Conservation (phyloP, 2,797 vertebrate genomes). For the Podarcis lilfordi region DNA sequence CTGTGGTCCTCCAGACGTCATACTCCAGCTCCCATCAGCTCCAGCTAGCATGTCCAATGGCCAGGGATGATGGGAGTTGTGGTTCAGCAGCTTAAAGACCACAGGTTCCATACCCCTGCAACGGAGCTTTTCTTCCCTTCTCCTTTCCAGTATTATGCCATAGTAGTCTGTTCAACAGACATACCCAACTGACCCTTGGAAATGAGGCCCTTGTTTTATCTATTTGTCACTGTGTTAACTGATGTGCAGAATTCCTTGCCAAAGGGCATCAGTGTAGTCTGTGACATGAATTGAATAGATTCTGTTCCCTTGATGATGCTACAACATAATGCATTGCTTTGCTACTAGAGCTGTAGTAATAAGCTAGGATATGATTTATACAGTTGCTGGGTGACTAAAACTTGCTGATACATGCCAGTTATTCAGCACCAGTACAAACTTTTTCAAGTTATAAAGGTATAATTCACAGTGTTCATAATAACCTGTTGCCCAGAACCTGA, state of each 20-base stretch:
- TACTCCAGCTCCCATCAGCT: background rate
- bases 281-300: background rate
- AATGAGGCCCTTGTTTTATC: background rate
- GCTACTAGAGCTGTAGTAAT: background rate
- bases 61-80: background rate
- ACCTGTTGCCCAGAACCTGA: background rate
- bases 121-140: background rate
- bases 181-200: background rate
- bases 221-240: conserved; percentile 6
- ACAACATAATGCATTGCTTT: background rate
- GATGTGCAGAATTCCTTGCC: background rate
- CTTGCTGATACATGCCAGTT: background rate
- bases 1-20: background rate
- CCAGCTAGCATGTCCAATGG: background rate
- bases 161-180: background rate
- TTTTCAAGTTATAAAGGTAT: background rate
- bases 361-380: background rate
- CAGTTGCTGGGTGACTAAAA: background rate
- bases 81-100: background rate
- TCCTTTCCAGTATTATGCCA: background rate
- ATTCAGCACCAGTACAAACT: background rate
- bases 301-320: background rate
- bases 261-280: background rate
- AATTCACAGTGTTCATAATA: background rate
- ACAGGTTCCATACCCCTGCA: background rate